Evolutionary conservation across 2,113 vertebrate genomes (phyloP), one percentile per base, ranked within the genome.

Genomic region (Anser cygnoides): DNA sequence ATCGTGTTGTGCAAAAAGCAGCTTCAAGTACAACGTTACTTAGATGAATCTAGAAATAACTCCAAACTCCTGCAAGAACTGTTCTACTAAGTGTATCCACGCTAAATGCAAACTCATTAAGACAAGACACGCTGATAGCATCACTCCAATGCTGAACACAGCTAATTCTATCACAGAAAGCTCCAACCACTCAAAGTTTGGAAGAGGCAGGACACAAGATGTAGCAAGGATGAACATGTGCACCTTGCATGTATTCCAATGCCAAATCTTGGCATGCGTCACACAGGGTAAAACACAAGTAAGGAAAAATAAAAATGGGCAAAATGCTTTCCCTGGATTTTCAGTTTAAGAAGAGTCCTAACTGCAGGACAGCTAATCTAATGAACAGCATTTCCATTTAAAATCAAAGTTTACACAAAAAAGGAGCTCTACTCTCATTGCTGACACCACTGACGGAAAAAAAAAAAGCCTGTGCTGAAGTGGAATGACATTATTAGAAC

Each of bases 1-100:
- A 35, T n/a, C 43, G 3, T 8, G 59, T 8, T 61, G 89, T 94
- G 76, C 80, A 94, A 95, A 94, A 89, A 82, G 17, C 44, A 84
- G 50, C 37, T 84, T 93, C 72, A 92, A 88, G 63, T 74, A 71
- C 39, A 26, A 43, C 0, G 0, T 84, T 83, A 71, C 78, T 78
- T 46, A 79, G 61, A 89, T 49, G 7, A 66, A 55, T 46, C 52
- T 78, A 96, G 57, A 90, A 97, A 39, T 63, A 89, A 84, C 46
- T 86, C 55, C 65, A 59, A 84, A 86, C 37, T 89, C 54, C 33
- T 75, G 17, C 14, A 37, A 76, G 54, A 54, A 78, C 14, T 87
- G 26, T 63, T 77, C n/a, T 78, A 44, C 39, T 55, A 61, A 63
- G 28, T 2, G 11, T 61, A 72, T 75, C 74, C 3, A 18, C 78